Evolutionary conservation across 2,113 vertebrate species (phyloP).

Genomic region (Periophthalmodon schlosseri): DNA sequence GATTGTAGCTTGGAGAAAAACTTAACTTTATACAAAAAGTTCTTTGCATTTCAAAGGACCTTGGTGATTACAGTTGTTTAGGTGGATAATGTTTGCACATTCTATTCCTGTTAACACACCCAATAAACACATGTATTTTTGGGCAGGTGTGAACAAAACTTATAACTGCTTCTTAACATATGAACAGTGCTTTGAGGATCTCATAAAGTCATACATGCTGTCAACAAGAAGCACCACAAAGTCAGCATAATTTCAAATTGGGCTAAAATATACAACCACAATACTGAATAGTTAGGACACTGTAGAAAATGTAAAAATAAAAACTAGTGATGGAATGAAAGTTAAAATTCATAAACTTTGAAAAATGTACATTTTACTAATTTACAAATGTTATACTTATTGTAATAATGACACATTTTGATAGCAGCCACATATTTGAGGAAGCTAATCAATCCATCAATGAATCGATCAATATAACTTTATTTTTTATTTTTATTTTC

Average conservation of each 20-base stretch:
- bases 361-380: not conserved
- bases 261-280: not conserved
- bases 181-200: constrained; percentile 22
- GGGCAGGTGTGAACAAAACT: constrained; percentile 23
- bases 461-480: no score
- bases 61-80: not conserved
- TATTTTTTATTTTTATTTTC: no score
- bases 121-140: constrained; percentile 44
- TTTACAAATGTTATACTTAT: not conserved
- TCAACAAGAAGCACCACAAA: constrained; percentile 15
- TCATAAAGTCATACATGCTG: constrained; percentile 27
- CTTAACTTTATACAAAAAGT: not conserved
- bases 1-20: no score
- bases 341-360: not conserved
- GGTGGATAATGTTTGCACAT: constrained; percentile 4
- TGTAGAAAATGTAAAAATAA: not conserved
- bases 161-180: constrained; percentile 12
- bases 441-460: not conserved
- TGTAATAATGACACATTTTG: not conserved
- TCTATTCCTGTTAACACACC: constrained; percentile 1
- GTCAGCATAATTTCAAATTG: not conserved
- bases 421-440: not conserved
- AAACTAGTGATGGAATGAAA: not conserved
- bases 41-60: not conserved
- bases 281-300: not conserved